Percentiles rank a stretch among this genome's conserved stretches.
Conservation (phyloP, 2,888 invertebrate genomes). For the Norana najaformis region DNA sequence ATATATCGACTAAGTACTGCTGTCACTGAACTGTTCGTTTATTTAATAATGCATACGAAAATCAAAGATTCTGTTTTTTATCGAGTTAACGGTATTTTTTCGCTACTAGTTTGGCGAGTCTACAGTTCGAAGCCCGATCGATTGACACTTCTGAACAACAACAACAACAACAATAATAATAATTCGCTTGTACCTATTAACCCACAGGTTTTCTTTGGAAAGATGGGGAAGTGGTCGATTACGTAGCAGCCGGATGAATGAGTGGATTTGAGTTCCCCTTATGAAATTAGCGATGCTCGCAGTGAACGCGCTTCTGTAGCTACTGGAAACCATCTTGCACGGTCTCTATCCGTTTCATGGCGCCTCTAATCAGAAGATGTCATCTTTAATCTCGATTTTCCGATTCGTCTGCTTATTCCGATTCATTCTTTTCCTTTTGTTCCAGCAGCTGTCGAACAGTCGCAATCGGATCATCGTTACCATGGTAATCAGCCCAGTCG, state of each 20-base stretch:
- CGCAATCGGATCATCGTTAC: not conserved
- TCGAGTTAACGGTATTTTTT: no score
- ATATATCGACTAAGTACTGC: no score
- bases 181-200: not conserved
- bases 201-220: not conserved
- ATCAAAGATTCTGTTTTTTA: no score
- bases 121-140: no score
- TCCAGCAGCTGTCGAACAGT: not conserved
- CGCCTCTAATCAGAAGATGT: not conserved
- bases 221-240: no score
- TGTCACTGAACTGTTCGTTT: no score
- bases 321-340: not conserved
- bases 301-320: not conserved
- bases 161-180: not conserved
- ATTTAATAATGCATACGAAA: no score
- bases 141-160: no score
- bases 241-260: not conserved
- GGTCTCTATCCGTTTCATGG: not conserved
- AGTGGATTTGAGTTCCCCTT: no score
- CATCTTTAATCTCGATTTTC: conserved; percentile 9
- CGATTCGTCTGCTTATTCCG: not conserved
- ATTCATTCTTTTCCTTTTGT: not conserved
- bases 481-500: conserved; percentile 1
- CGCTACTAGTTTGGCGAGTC: no score
- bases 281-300: no score